Conservation (phyloP, 64 coral and sea anemone species). For the Pachyseris speciosa region DNA sequence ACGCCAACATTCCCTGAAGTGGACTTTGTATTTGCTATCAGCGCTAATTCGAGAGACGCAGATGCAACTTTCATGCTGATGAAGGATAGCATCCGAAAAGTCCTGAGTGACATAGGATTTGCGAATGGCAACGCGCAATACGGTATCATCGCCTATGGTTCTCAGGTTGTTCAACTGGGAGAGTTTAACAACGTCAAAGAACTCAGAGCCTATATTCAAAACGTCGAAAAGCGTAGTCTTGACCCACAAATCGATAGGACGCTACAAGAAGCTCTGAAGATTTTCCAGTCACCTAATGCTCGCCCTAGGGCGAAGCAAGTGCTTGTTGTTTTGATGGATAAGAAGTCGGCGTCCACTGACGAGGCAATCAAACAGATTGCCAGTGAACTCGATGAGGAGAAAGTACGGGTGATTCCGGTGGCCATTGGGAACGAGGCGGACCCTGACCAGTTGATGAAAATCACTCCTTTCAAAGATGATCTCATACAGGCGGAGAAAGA, state of each 20-base stretch:
- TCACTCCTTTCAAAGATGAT: constrained; percentile 64
- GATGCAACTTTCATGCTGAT: constrained; percentile 42
- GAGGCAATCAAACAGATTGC: constrained; percentile 21
- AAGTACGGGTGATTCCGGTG: constrained; percentile 65
- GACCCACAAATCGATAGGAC: constrained; percentile 72
- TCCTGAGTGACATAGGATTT: constrained; percentile 50
- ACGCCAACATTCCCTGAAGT: constrained; percentile 38
- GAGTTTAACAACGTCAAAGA: constrained; percentile 31
- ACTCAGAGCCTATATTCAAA: constrained; percentile 45
- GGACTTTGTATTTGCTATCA: constrained; percentile 76
- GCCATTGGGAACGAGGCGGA: constrained; percentile 73
- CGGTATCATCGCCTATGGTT: constrained; percentile 62
- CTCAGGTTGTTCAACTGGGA: constrained; percentile 22
- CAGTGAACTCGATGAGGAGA: constrained; percentile 58
- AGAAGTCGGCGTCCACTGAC: constrained; percentile 54
- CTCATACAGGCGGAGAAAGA: constrained; percentile 48
- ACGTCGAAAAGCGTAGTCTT: constrained; percentile 36
- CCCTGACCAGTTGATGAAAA: constrained; percentile 31
- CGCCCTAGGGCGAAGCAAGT: constrained; percentile 78
- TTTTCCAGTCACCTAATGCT: constrained; percentile 51
- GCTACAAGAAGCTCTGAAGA: constrained; percentile 62
- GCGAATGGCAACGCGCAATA: constrained; percentile 37
- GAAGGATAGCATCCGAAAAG: constrained; percentile 45
- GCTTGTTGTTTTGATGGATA: constrained; percentile 80
- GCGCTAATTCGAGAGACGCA: constrained; percentile 45